phyloP scores from a whole-genome alignment of 1,140 invertebrate species.

The Cyrtorhinus lividipennis region DNA sequence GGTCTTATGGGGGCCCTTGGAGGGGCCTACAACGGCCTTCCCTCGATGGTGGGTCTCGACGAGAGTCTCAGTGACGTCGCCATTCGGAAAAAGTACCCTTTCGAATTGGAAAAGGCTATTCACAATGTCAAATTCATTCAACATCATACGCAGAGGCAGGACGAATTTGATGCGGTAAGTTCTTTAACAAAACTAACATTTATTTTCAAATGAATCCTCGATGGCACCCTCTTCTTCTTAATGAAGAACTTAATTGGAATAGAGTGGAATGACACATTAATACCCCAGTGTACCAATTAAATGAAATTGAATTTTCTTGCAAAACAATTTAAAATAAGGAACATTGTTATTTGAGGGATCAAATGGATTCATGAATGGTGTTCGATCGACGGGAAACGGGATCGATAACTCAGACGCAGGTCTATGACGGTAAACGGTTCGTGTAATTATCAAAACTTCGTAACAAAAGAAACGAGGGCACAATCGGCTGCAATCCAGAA shows the following conservation, averaged over 20 bases:
- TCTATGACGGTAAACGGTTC: too few species aligned
- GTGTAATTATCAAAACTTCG: too few species aligned
- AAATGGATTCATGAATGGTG: too few species aligned
- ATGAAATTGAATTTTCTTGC: background rate
- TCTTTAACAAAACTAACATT: too few species aligned
- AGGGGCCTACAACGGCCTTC: conserved; percentile 43
- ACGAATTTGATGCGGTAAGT: conserved; percentile 82
- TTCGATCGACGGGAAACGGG: too few species aligned
- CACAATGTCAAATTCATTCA: conserved; percentile 93
- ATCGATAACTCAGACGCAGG: too few species aligned
- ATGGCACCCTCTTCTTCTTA: too few species aligned
- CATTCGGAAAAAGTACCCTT: conserved; percentile 72
- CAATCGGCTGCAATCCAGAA: too few species aligned
- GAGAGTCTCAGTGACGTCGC: conserved; percentile 64
- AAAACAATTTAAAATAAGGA: background rate
- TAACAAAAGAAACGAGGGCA: too few species aligned
- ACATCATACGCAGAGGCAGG: conserved; percentile 81
- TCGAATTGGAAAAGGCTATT: conserved; percentile 82
- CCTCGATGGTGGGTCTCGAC: conserved; percentile 62
- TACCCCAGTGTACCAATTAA: background rate
- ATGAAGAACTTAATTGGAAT: background rate
- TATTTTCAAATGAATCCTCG: too few species aligned
- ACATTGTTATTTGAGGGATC: background rate
- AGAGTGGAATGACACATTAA: background rate
- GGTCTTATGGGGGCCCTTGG: conserved; percentile 50